Evolutionary conservation across 2,797 vertebrate genomes (phyloP), one percentile per base, ranked within the genome.

Genomic region (Balearica regulorum): DNA sequence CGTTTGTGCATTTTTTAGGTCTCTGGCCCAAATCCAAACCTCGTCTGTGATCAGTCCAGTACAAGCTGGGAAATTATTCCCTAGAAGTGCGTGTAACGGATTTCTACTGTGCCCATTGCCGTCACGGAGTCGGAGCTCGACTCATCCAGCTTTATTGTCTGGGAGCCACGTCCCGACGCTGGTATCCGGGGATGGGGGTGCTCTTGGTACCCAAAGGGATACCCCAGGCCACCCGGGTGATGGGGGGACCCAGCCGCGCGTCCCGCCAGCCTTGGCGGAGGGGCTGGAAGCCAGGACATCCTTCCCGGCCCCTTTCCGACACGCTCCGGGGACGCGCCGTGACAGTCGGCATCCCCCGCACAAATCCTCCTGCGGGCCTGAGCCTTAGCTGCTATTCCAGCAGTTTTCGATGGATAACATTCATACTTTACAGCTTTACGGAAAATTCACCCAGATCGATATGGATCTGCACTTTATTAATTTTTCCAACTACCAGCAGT

Each of bases 401-500:
- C 80, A 58, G 22, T 70, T 93, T 95, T 62, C 13, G 1, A 24
- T 7, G 41, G 84, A 66, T 94, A 93, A 96, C 21, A 60, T 61
- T 89, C 68, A 77, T 18, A 29, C 53, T 82, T 69, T 57, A 68
- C 10, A 55, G 76, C 35, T 94, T 92, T 72, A 75, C 0, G 1
- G 57, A 55, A 93, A 90, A 93, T 55, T 54, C 90, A 54, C 60
- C 1, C 1, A 60, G 44, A 62, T n/a, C 79, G 79, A 39, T 49
- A 39, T 11, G 66, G 81, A 89, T 53, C 44, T 75, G 33, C 46
- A 35, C 29, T 86, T 94, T 35, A 94, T 79, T 89, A 86, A 77
- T 90, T 76, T 91, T 61, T 80, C 48, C 81, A 90, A 4, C 70
- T 54, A 55, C 29, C 55, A 51, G 62, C 49, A 60, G 60, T 16